phyloP scores from a whole-genome alignment of 1,140 invertebrate species.

The Hyles vespertilio region DNA sequence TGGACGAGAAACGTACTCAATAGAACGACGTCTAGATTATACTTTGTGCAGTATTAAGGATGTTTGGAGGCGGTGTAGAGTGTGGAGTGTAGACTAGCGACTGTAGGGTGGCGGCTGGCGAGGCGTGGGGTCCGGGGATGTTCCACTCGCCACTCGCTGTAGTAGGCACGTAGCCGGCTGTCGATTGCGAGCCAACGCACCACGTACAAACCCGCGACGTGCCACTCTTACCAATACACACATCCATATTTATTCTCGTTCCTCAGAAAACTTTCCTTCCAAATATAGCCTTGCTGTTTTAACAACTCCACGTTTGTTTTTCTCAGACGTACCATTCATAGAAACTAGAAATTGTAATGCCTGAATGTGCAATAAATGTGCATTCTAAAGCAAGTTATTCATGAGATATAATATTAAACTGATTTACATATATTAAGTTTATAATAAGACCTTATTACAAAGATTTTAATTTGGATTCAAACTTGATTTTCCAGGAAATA shows the following conservation, averaged over 20 bases:
- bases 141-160: not conserved
- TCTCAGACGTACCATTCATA: not conserved
- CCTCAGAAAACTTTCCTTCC: constrained; percentile 26
- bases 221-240: constrained; percentile 33
- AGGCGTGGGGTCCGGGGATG: not conserved
- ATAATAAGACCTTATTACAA: too few relatives aligned
- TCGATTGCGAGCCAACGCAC: constrained; percentile 29
- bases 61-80: constrained; percentile 1
- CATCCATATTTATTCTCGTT: constrained; percentile 33
- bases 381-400: too few relatives aligned
- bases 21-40: constrained; percentile 1
- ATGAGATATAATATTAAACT: too few relatives aligned
- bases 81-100: not conserved
- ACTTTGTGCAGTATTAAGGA: constrained; percentile 5
- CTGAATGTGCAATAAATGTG: too few relatives aligned
- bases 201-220: constrained; percentile 39
- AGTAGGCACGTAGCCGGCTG: constrained; percentile 22
- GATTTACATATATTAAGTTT: too few relatives aligned
- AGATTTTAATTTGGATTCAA: too few relatives aligned
- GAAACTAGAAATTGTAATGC: too few relatives aligned
- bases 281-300: constrained; percentile 24
- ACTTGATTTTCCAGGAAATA: too few relatives aligned
- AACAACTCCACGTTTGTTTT: too few relatives aligned
- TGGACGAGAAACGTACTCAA: not conserved
- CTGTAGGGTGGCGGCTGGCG: too few relatives aligned